Conservation (phyloP, 2,113 vertebrate species). For the Notothenia rossii region DNA sequence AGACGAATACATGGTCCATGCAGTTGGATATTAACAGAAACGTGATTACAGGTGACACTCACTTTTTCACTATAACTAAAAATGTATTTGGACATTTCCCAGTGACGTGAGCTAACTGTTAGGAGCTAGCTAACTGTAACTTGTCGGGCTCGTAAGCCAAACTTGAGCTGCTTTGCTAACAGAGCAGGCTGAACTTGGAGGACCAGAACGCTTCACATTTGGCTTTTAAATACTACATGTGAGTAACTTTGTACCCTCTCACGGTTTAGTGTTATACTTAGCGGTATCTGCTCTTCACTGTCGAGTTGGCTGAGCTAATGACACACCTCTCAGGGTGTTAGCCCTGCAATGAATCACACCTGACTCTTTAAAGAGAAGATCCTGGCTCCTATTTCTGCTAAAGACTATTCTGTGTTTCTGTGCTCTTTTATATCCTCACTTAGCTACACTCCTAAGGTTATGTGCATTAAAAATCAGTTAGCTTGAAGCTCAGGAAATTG, state of each 20-base stretch:
- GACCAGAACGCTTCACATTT: not conserved
- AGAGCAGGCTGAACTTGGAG: not conserved
- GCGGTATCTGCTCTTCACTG: not conserved
- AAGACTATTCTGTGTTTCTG: not conserved
- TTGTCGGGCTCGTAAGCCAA: not conserved
- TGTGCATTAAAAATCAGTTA: no score
- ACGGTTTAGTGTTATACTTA: not conserved
- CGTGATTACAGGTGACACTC: not conserved
- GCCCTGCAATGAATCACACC: not conserved
- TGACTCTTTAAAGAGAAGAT: not conserved
- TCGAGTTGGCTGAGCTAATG: not conserved
- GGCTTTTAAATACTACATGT: not conserved
- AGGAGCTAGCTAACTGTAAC: constrained; percentile 2
- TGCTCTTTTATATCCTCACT: not conserved
- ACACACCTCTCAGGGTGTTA: not conserved
- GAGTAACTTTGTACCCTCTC: not conserved
- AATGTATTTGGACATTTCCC: not conserved
- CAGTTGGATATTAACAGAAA: not conserved
- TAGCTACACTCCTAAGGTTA: not conserved
- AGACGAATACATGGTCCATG: no score
- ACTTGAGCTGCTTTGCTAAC: constrained; percentile 25
- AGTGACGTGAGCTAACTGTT: not conserved
- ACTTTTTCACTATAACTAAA: not conserved
- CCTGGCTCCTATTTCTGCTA: not conserved
- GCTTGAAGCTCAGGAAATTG: not conserved